phyloP scores from a whole-genome alignment of 2,888 invertebrate genomes.

The Pelosia muscerda region DNA sequence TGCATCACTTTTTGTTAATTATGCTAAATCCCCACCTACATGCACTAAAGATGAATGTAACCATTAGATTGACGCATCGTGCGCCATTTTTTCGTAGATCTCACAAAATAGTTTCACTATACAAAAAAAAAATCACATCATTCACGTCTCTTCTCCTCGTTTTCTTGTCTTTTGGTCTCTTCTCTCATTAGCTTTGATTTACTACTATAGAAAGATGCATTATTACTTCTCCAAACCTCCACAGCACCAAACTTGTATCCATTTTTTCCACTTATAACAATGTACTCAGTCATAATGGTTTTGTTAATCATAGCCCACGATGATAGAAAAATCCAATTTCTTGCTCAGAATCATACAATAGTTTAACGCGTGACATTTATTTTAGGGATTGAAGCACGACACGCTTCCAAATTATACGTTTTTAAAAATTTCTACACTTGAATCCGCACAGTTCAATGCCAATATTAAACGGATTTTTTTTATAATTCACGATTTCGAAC shows the following conservation, averaged over 20 bases:
- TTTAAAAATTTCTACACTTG: constrained; percentile 75
- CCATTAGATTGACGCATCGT: no score
- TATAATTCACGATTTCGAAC: constrained; percentile 80
- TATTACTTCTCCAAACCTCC: not conserved
- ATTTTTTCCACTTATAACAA: constrained; percentile 23
- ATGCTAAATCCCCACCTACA: not conserved
- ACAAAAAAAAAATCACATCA: no score
- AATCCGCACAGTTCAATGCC: constrained; percentile 80
- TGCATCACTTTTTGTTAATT: no score
- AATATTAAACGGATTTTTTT: constrained; percentile 82
- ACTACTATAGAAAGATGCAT: not conserved
- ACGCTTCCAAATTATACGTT: constrained; percentile 65
- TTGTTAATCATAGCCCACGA: constrained; percentile 37
- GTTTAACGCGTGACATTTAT: constrained; percentile 63
- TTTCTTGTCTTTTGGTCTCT: not conserved
- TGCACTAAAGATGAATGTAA: no score
- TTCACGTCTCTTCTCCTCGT: no score
- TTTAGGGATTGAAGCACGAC: constrained; percentile 53
- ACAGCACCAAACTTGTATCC: constrained; percentile 26
- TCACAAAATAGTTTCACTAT: not conserved
- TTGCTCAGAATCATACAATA: constrained; percentile 51
- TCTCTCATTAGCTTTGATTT: not conserved
- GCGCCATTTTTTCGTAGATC: not conserved
- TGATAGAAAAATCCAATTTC: constrained; percentile 59
- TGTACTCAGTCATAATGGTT: constrained; percentile 43